Evolutionary conservation across 2,113 vertebrate species (phyloP).

Genomic region (Cervus canadensis): DNA sequence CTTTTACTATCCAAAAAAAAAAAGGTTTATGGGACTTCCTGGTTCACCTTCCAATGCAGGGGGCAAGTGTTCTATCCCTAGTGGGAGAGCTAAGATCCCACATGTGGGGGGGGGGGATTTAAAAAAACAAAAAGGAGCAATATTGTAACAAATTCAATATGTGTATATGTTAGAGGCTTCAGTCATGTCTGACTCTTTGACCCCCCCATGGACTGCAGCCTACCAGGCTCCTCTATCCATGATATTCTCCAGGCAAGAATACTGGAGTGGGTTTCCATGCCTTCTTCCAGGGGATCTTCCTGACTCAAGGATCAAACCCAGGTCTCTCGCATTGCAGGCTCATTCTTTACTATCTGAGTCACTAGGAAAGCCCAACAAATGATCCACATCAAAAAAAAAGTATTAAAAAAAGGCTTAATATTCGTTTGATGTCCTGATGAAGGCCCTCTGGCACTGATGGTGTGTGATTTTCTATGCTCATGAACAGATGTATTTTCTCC

Average conservation of each 20-base stretch:
- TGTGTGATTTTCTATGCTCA: not conserved
- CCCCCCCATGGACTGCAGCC: not conserved
- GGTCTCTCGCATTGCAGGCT: not conserved
- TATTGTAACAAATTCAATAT: not conserved
- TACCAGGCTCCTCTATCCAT: not conserved
- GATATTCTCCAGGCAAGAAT: not conserved
- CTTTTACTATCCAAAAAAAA: not conserved
- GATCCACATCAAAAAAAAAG: not conserved
- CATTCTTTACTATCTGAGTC: not conserved
- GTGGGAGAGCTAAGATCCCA: not conserved
- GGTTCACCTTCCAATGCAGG: not conserved
- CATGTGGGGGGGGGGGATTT: rapidly evolving
- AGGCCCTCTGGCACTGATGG: not conserved
- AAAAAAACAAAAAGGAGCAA: not conserved
- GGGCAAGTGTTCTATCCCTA: not conserved
- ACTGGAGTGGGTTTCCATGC: not conserved
- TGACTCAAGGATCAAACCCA: not conserved
- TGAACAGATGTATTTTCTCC: not conserved
- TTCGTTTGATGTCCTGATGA: not conserved
- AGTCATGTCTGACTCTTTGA: not conserved
- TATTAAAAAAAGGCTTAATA: no score
- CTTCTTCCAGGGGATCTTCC: not conserved
- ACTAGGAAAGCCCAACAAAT: not conserved
- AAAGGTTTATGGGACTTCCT: not conserved
- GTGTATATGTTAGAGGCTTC: not conserved